These are phyloP conservation scores for Drosophila seguyi DNA, from an alignment of 1,140 invertebrate species.

Conservation along the genomic window DNA sequence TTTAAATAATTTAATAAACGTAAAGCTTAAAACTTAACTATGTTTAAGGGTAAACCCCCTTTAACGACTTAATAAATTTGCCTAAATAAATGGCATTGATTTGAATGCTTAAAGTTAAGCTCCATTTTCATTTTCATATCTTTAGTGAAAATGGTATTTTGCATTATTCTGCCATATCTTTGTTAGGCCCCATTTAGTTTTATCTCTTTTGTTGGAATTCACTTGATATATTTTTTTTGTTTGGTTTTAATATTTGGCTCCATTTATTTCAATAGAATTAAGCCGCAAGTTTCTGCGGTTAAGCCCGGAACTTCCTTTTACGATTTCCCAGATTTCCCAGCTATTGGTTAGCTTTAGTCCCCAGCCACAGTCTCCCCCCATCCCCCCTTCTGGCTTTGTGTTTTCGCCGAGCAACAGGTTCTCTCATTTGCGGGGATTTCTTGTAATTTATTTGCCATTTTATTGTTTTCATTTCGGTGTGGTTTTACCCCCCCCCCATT, in stretches of 20 bases:
- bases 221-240: constrained; percentile 14
- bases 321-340: constrained; percentile 47
- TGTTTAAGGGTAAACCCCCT: background rate
- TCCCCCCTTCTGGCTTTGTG: constrained; percentile 21
- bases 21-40: background rate
- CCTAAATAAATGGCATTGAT: background rate
- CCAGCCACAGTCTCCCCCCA: constrained; percentile 18
- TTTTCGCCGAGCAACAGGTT: constrained; percentile 38
- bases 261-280: constrained; percentile 54
- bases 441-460: constrained; percentile 43
- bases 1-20: background rate
- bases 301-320: constrained; percentile 44
- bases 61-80: background rate
- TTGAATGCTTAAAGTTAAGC: background rate
- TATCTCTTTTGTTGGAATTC: constrained; percentile 18
- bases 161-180: background rate
- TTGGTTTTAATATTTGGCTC: constrained; percentile 26
- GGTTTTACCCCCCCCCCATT: background rate
- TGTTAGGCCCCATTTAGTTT: constrained; percentile 24
- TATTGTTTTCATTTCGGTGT: constrained; percentile 27
- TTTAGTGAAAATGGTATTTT: background rate
- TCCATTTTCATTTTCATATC: background rate
- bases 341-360: constrained; percentile 33
- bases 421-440: constrained; percentile 40
- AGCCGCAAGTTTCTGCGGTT: constrained; percentile 43